phyloP scores from a whole-genome alignment of 2,888 invertebrate species.

The Clistopyga incitator region DNA sequence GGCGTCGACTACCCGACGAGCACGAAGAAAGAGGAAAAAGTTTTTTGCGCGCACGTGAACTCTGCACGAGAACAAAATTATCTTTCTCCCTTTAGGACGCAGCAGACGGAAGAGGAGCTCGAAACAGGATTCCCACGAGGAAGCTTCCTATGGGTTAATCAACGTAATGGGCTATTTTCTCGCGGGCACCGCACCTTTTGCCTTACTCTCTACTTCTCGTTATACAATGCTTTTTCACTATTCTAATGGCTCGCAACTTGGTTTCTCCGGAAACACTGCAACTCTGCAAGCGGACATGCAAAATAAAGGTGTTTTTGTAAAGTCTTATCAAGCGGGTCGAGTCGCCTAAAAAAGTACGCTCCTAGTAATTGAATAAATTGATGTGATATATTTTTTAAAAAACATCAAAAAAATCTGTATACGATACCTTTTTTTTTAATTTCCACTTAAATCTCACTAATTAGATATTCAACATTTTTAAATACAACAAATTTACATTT shows the following conservation, averaged over 20 bases:
- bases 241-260: neutral
- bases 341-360: too few relatives aligned
- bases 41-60: neutral
- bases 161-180: constrained; percentile 11
- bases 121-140: constrained; percentile 18
- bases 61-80: neutral
- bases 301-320: neutral
- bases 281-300: neutral
- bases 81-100: neutral
- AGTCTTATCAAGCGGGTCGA: neutral
- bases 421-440: too few relatives aligned
- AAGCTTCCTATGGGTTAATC: neutral
- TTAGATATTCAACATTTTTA: too few relatives aligned
- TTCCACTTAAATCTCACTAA: too few relatives aligned
- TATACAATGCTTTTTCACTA: constrained; percentile 2
- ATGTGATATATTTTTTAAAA: too few relatives aligned
- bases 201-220: neutral
- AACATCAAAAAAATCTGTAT: too few relatives aligned
- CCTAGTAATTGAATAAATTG: too few relatives aligned
- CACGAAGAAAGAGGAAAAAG: neutral
- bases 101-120: neutral
- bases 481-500: too few relatives aligned
- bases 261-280: neutral
- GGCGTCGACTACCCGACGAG: neutral
- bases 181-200: neutral